Evolutionary conservation across 2,797 vertebrate genomes (phyloP).

Genomic region (Cygnus olor): DNA sequence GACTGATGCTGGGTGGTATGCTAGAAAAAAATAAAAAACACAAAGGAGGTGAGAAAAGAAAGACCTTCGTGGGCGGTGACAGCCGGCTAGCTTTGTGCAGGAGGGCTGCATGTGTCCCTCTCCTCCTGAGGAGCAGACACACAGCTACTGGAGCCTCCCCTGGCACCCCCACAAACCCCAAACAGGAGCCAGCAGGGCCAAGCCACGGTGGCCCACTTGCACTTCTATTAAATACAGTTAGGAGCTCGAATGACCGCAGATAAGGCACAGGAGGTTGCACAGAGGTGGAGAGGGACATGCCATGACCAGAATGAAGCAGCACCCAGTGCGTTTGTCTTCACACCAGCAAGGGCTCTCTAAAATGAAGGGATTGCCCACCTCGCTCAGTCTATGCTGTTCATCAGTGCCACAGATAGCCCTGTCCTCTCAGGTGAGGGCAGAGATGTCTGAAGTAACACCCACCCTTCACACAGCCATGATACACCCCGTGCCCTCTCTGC

Average conservation of each 20-base stretch:
- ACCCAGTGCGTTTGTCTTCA: accelerated
- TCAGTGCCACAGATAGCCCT: neutral
- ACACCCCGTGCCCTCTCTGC: no score
- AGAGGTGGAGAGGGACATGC: neutral
- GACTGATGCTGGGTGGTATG: conserved; percentile 1
- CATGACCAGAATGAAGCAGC: neutral
- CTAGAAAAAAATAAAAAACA: neutral
- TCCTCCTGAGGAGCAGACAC: neutral
- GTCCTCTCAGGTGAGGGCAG: neutral
- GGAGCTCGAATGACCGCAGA: neutral
- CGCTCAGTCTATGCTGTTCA: neutral
- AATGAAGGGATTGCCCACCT: neutral
- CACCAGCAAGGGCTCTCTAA: neutral
- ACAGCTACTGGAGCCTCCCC: neutral
- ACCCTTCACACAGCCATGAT: neutral
- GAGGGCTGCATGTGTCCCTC: neutral
- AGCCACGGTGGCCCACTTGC: accelerated
- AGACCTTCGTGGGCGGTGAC: neutral
- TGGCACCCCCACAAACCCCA: neutral
- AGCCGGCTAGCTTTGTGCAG: neutral
- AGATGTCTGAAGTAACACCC: neutral
- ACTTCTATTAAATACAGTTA: neutral
- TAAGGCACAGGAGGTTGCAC: neutral
- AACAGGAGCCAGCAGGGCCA: neutral
- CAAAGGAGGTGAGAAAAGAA: neutral